Percentiles rank a stretch among this genome's conserved stretches.
Evolutionary conservation across 2,113 vertebrate species (phyloP).

Genomic region (Etheostoma spectabile): DNA sequence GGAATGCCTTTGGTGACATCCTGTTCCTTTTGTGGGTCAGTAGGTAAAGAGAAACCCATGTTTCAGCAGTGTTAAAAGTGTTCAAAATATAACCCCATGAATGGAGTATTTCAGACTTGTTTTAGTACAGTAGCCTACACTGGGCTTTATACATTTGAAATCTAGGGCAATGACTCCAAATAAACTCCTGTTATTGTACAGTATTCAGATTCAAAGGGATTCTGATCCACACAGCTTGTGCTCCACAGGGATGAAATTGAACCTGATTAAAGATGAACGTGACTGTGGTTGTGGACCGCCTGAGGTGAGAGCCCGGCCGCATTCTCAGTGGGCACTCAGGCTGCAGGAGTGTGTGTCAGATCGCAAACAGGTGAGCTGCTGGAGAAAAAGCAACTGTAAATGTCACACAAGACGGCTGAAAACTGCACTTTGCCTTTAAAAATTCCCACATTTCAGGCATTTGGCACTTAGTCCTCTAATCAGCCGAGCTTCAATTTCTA

Average conservation of each 20-base stretch:
- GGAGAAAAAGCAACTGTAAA: conserved; percentile 5
- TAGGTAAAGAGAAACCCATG: neutral
- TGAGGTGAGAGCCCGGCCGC: conserved; percentile 16
- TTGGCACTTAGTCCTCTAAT: neutral
- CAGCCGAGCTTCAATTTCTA: neutral
- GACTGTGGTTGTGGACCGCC: neutral
- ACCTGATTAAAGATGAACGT: conserved; percentile 41
- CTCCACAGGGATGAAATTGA: conserved; percentile 6
- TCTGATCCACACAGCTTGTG: neutral
- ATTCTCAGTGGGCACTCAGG: conserved; percentile 29
- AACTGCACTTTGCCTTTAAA: neutral
- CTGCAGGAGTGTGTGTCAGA: conserved; percentile 50
- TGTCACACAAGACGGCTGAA: conserved; percentile 11
- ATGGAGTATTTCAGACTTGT: too few relatives aligned
- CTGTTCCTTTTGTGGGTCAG: neutral
- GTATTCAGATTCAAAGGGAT: neutral
- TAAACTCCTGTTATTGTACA: neutral
- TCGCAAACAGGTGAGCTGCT: conserved; percentile 38
- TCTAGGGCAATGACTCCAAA: neutral
- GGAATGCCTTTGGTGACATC: neutral
- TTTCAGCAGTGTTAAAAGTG: neutral
- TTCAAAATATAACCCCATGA: neutral
- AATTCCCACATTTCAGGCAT: neutral
- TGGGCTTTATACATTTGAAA: neutral
- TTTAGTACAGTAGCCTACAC: rapidly evolving